Base-by-base conservation (phyloP, 92 coral and sea anemone species). In the Porites cylindrica region DNA sequence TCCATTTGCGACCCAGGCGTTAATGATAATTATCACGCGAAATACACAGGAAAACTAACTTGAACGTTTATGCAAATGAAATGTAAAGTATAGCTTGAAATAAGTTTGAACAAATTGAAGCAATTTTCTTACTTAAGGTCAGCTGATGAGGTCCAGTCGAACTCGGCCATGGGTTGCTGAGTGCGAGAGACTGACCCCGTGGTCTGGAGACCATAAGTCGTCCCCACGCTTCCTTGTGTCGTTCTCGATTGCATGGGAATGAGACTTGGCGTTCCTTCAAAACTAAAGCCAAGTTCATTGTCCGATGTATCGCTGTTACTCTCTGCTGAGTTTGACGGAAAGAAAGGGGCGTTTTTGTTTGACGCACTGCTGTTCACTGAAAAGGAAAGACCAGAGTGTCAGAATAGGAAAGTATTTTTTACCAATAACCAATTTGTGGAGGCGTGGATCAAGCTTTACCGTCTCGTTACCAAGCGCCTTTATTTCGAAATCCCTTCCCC, bases 141-240 rank as follows among this genome's bases (percentile, higher is more conserved):
- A 12, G 81, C 72, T 47, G 86, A 70, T n/a, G 87, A 83, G 65
- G 87, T 75, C 87, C 87, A 83, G 80, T 83, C 87, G 73, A 93
- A 73, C 64, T 88, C 88, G n/a, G 98, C 98, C 66, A 95, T 89
- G 8, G 98, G 98, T 62, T 95, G 98, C 72, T 87, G 91, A 63
- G 59, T 65, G 65, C 98, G 90, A 12, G 89, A 61, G 65, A 85
- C 92, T 51, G 81, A 70, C 52, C 81, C 96, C 0, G 96, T 95
- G 75, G 90, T 68, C 82, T 91, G 91, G 66, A 95, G 94, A 23
- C 98, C 98, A 50, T 81, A 90, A 24, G 98, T 95, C 12, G 96
- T 93, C 47, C 91, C 93, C 26, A 80, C 19, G 43, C 85, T 77
- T 18, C 93, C 96, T 14, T 85, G 90, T 12, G 96, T 93, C 61